phyloP scores from a whole-genome alignment of 2,797 vertebrate species.

The Ambastaia sidthimunki region DNA sequence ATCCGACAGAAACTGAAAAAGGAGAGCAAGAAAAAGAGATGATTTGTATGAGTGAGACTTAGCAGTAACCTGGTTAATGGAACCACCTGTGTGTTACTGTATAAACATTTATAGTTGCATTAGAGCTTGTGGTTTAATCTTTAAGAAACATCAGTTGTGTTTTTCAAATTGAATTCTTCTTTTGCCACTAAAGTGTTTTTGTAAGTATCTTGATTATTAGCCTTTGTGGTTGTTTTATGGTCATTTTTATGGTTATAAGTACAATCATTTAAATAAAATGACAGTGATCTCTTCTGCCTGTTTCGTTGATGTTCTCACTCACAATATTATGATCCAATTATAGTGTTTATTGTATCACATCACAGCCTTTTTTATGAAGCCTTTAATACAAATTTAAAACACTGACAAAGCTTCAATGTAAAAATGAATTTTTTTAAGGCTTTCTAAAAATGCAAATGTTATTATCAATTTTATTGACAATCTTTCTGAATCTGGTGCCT shows the following conservation, averaged over 20 bases:
- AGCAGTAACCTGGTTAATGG: background rate
- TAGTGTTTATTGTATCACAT: no score
- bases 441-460: no score
- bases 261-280: background rate
- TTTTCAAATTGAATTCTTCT: background rate
- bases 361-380: no score
- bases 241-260: background rate
- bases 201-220: background rate
- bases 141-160: background rate
- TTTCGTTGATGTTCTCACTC: background rate
- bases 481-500: no score
- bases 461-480: no score
- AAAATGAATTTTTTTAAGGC: no score
- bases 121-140: background rate
- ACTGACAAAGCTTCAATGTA: no score
- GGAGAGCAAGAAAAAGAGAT: constrained; percentile 85
- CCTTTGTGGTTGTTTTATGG: background rate
- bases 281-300: background rate
- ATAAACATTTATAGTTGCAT: background rate
- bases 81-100: background rate
- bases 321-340: background rate
- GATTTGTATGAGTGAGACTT: constrained; percentile 31
- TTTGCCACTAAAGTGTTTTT: background rate
- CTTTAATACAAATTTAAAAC: no score
- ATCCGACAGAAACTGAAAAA: constrained; percentile 82